phyloP scores from a whole-genome alignment of 2,888 invertebrate species.

The Epinotia nisella region DNA sequence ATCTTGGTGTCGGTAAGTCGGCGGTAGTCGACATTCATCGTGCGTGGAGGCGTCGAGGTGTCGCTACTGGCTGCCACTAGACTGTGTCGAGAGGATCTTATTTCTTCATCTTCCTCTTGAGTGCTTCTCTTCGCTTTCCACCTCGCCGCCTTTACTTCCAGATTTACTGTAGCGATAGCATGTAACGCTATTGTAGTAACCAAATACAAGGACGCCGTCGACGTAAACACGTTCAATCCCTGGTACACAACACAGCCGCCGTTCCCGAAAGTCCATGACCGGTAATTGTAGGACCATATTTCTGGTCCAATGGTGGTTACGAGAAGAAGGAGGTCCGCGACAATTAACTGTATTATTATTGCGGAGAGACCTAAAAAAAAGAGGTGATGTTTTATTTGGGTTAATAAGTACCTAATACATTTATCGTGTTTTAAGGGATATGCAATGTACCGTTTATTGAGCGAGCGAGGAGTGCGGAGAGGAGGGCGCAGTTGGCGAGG shows the following conservation, averaged over 20 bases:
- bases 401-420: slow-evolving; percentile 35
- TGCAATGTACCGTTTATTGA: slow-evolving; percentile 75
- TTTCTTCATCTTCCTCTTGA: slow-evolving; percentile 74
- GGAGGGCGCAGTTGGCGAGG: slow-evolving; percentile 74
- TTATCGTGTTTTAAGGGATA: slow-evolving; percentile 44
- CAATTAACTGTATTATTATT: slow-evolving; percentile 81
- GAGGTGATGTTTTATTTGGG: slow-evolving; percentile 37
- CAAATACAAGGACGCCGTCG: slow-evolving; percentile 84
- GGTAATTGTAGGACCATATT: slow-evolving; percentile 78
- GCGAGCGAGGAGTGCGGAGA: slow-evolving; percentile 74
- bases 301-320: slow-evolving; percentile 78
- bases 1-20: slow-evolving; percentile 68
- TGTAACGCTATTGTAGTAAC: slow-evolving; percentile 84
- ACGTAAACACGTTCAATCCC: slow-evolving; percentile 82
- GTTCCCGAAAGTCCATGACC: slow-evolving; percentile 81
- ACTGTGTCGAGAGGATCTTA: slow-evolving; percentile 78
- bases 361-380: slow-evolving; percentile 80
- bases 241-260: slow-evolving; percentile 81
- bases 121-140: slow-evolving; percentile 66
- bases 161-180: slow-evolving; percentile 81
- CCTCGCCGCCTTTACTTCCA: slow-evolving; percentile 72
- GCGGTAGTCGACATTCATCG: slow-evolving; percentile 83
- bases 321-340: slow-evolving; percentile 78
- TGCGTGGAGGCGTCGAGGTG: slow-evolving; percentile 77
- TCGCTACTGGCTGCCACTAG: slow-evolving; percentile 76